These are phyloP conservation scores for Coptodon rendalli DNA, from an alignment of 2,113 vertebrate genomes.

Conservation along the genomic window DNA sequence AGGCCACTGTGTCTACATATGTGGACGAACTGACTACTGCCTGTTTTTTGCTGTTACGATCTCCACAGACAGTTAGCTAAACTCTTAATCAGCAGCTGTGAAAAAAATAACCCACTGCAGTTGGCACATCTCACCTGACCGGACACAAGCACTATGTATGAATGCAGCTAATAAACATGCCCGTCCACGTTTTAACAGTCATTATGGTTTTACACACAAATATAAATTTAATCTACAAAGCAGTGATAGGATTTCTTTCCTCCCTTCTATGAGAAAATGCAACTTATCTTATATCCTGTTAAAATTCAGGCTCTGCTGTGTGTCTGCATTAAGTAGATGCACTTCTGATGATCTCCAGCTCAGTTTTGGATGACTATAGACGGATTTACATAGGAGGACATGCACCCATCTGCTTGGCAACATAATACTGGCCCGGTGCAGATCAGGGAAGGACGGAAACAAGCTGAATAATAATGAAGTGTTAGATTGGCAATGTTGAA, in stretches of 20 bases:
- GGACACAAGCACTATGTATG: background rate
- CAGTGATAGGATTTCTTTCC: background rate
- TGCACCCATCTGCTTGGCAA: background rate
- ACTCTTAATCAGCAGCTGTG: background rate
- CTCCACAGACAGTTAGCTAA: background rate
- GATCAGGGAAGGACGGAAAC: background rate
- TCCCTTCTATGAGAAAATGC: background rate
- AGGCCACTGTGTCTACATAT: background rate
- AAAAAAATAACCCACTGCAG: background rate
- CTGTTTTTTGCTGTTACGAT: background rate
- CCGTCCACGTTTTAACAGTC: background rate
- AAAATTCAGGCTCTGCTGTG: background rate
- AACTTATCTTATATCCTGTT: background rate
- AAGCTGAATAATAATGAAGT: background rate
- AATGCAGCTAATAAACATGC: background rate
- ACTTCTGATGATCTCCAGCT: background rate
- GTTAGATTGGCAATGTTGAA: background rate
- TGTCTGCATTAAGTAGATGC: background rate
- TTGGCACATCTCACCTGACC: background rate
- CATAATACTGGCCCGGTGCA: background rate
- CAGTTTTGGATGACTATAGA: background rate
- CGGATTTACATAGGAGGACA: background rate
- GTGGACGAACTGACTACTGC: background rate
- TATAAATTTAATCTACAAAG: background rate
- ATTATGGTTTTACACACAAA: background rate